Evolutionary conservation across 2,888 invertebrate species (phyloP), one percentile per base, ranked within the genome.

Genomic region (Drosophila multiciliata): DNA sequence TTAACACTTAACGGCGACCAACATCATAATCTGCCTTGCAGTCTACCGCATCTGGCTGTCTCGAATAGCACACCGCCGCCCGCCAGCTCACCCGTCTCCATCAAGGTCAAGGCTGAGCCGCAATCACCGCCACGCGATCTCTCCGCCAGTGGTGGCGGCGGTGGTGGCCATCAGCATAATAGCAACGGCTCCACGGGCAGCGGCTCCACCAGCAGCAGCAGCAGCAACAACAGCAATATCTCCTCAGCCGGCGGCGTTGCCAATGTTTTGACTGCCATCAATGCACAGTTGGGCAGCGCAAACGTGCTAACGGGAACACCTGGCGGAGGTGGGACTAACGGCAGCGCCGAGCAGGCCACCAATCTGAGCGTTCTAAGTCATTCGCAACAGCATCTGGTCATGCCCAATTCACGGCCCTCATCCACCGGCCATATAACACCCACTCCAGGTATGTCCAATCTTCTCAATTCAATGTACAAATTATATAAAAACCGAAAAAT

Each of bases 81-180:
- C 65, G 95, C 96, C 70, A 95, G 95, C 82, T 96, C 97, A 83
- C 97, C 97, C 36, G 94, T 96, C 92, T 96, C 97, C 86, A 96
- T 98, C 82, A 97, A 97, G 94, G 97, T 98, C 92, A 98, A 98
- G 94, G 97, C 98, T 86, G 98, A 99, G 93, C 98, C 98, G 33
- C 98, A 98, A 92, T 98, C 98, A 82, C 98, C 98, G 50, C 98
- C 98, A 4, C 95, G 98, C 76, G 98, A 97, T 90, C 87, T 96
- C 96, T 91, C 92, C 93, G 90, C 94, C 76, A 92, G 92, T 71
- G 29, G 42, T 11, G 63, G 62, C 9, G 63, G 48, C 9, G 36
- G 64, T 9, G 54, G 59, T 20, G 71, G 60, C 26, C 92, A 92
- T 86, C 92, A 92, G 74, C 92, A 91, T 69, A 91, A 91, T 40